Evolutionary conservation across 2,113 vertebrate species (phyloP).

Genomic region (Gila orcuttii): DNA sequence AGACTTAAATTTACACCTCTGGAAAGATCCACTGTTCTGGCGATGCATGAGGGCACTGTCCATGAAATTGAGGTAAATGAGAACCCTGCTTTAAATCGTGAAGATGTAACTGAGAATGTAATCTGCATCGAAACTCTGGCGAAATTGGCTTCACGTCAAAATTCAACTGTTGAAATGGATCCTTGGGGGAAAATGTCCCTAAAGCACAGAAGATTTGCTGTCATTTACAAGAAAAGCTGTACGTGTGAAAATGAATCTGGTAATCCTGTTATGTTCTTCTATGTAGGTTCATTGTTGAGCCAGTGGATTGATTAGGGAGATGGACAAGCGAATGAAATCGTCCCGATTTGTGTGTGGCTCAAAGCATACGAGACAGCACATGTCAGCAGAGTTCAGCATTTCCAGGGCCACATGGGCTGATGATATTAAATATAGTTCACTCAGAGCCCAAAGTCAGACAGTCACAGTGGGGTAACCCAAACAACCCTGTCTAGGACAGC

Average conservation of each 20-base stretch:
- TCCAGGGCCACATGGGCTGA: background rate
- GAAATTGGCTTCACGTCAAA: background rate
- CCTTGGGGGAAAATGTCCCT: background rate
- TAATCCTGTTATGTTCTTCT: slow-evolving; percentile 1
- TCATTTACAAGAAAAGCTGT: background rate
- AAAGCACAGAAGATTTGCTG: background rate
- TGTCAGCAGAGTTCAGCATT: slow-evolving; percentile 19
- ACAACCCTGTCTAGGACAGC: slow-evolving; percentile 33
- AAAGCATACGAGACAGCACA: background rate
- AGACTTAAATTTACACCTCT: slow-evolving; percentile 5
- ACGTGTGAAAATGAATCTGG: slow-evolving; percentile 10
- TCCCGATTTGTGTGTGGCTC: slow-evolving; percentile 12
- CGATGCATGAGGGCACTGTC: background rate
- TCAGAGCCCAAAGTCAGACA: slow-evolving; percentile 22
- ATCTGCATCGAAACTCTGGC: background rate
- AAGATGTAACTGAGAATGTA: background rate
- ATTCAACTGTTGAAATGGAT: background rate
- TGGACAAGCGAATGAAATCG: background rate
- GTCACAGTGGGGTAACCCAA: slow-evolving; percentile 43
- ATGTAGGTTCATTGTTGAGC: slow-evolving; percentile 16
- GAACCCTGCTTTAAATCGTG: background rate
- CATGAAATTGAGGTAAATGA: background rate
- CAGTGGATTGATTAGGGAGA: slow-evolving; percentile 18
- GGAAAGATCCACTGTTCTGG: slow-evolving; percentile 10
- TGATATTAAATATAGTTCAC: slow-evolving; percentile 22